phyloP scores from a whole-genome alignment of 2,888 invertebrate species.

The Nycteola revayana region DNA sequence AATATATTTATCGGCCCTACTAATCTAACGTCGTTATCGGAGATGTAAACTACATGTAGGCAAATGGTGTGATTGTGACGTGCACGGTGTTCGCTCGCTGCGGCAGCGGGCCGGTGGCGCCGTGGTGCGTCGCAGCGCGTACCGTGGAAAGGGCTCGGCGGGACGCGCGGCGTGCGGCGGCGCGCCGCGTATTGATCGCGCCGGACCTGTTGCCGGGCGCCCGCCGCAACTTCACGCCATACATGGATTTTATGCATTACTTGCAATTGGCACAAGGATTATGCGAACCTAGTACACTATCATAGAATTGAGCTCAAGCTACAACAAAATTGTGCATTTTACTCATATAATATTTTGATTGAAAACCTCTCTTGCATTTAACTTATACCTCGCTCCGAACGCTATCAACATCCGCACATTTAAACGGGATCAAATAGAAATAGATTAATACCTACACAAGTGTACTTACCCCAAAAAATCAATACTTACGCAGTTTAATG shows the following conservation, averaged over 20 bases:
- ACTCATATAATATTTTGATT: too few relatives aligned
- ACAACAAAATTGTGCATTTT: neutral
- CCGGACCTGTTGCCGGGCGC: constrained; percentile 79
- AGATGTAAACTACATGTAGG: constrained; percentile 31
- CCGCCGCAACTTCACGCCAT: constrained; percentile 41
- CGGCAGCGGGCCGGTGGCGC: constrained; percentile 30
- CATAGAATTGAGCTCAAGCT: neutral
- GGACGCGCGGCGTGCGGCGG: constrained; percentile 59
- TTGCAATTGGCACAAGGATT: constrained; percentile 37
- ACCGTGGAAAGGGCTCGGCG: constrained; percentile 54
- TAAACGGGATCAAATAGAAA: too few relatives aligned
- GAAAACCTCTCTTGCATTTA: too few relatives aligned
- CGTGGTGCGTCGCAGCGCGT: constrained; percentile 30
- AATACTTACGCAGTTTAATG: constrained; percentile 10
- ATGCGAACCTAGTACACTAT: constrained; percentile 4
- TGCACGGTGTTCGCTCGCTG: constrained; percentile 27
- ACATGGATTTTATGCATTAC: constrained; percentile 49
- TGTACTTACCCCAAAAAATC: too few relatives aligned
- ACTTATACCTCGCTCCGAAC: too few relatives aligned
- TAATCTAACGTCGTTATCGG: neutral
- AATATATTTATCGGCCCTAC: constrained; percentile 8
- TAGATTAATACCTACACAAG: too few relatives aligned
- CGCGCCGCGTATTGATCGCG: constrained; percentile 70
- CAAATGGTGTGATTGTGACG: constrained; percentile 30
- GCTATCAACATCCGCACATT: too few relatives aligned